Evolutionary conservation across 2,113 vertebrate species (phyloP).

Genomic region (Thermophis baileyi): DNA sequence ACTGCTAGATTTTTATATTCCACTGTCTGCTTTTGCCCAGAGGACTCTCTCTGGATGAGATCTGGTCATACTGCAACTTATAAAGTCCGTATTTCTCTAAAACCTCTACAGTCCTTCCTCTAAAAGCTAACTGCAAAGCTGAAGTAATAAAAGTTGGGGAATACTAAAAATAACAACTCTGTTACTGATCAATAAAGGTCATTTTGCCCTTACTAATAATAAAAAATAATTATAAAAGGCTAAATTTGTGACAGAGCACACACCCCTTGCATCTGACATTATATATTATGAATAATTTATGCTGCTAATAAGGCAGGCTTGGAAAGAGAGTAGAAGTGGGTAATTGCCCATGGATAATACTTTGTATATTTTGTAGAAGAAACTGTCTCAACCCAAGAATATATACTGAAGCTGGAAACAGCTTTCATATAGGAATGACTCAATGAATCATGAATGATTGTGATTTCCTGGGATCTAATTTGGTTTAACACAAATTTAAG

Average conservation of each 20-base stretch:
- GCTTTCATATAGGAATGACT: slow-evolving; percentile 68
- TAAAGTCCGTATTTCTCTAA: not conserved
- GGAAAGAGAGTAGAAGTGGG: slow-evolving; percentile 62
- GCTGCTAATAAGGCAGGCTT: slow-evolving; percentile 58
- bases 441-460: slow-evolving; percentile 69
- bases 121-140: slow-evolving; percentile 1
- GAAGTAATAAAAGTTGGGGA: slow-evolving; percentile 12
- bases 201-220: slow-evolving; percentile 31
- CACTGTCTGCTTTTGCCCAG: not conserved
- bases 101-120: not conserved
- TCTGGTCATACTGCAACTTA: not conserved
- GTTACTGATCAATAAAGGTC: slow-evolving; percentile 9
- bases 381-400: slow-evolving; percentile 64
- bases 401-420: slow-evolving; percentile 48
- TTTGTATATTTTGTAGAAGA: slow-evolving; percentile 68
- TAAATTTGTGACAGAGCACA: slow-evolving; percentile 51
- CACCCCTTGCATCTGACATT: slow-evolving; percentile 55
- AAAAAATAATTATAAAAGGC: not conserved
- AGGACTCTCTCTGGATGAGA: not conserved
- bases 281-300: slow-evolving; percentile 71
- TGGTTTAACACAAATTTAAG: slow-evolving; percentile 65
- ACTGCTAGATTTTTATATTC: not conserved
- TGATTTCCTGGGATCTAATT: slow-evolving; percentile 62
- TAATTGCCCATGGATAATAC: slow-evolving; percentile 71
- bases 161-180: slow-evolving; percentile 18